Conservation (phyloP, 2,888 invertebrate species). For the Xestia xanthographa region DNA sequence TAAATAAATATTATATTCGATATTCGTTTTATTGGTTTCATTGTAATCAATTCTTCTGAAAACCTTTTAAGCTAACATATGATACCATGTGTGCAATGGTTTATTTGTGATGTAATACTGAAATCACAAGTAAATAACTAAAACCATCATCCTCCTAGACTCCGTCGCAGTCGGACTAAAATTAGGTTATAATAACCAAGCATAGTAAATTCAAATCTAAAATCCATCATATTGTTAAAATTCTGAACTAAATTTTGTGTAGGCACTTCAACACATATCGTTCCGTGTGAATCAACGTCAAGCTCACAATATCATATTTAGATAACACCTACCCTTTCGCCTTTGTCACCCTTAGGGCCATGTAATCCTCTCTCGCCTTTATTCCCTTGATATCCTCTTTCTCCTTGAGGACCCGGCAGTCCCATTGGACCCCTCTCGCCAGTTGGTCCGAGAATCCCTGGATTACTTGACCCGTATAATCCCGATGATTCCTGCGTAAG, state of each 20-base stretch:
- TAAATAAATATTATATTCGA: background rate
- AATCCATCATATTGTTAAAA: background rate
- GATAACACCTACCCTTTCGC: conserved; percentile 92
- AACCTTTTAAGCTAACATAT: background rate
- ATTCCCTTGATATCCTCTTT: conserved; percentile 91
- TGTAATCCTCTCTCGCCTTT: conserved; percentile 92
- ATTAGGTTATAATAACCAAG: background rate
- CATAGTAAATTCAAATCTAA: background rate
- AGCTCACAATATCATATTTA: conserved; percentile 66
- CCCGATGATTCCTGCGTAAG: conserved; percentile 87
- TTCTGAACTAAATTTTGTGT: background rate
- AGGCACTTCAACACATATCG: background rate
- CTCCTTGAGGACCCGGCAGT: conserved; percentile 92
- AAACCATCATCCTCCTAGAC: background rate
- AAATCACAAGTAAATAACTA: background rate
- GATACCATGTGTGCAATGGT: background rate
- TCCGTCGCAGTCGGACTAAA: background rate
- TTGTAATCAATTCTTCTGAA: background rate
- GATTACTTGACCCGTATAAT: conserved; percentile 89
- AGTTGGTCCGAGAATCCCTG: conserved; percentile 92
- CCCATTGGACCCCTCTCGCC: conserved; percentile 93
- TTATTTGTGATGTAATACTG: background rate
- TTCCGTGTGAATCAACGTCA: conserved; percentile 17
- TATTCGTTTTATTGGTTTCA: background rate
- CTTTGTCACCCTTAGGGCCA: conserved; percentile 92